Conservation (phyloP, 2,113 vertebrate species). For the Fregetta grallaria region DNA sequence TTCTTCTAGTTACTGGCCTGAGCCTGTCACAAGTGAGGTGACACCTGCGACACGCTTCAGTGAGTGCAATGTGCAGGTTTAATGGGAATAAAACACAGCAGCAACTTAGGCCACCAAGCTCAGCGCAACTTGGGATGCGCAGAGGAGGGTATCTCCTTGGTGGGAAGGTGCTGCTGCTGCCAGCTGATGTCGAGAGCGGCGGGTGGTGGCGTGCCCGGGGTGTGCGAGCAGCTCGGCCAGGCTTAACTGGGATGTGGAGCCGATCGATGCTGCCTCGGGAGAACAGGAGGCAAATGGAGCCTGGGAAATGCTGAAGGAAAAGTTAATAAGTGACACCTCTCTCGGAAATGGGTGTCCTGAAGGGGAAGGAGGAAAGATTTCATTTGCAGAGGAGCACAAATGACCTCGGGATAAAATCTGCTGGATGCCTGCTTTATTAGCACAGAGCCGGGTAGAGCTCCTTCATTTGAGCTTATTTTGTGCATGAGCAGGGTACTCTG, state of each 20-base stretch:
- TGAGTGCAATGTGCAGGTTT: fast-evolving
- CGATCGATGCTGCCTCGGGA: fast-evolving
- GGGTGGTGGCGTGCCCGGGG: fast-evolving
- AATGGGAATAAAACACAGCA: not conserved
- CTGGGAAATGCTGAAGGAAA: not conserved
- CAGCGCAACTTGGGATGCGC: fast-evolving
- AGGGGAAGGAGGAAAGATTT: not conserved
- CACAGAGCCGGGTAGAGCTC: not conserved
- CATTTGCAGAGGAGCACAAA: not conserved
- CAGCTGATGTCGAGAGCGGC: fast-evolving
- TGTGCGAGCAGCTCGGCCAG: fast-evolving
- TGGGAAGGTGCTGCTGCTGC: not conserved
- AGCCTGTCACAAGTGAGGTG: not conserved
- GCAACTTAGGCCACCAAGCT: not conserved
- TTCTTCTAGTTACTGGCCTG: not conserved
- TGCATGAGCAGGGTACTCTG: not conserved
- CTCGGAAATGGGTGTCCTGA: not conserved
- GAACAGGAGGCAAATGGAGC: not conserved
- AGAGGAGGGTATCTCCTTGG: not conserved
- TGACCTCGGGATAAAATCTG: not conserved
- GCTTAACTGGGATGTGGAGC: not conserved
- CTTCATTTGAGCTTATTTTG: not conserved
- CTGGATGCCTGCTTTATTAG: not conserved
- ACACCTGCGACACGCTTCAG: fast-evolving
- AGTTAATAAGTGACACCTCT: not conserved